Conservation (phyloP, 2,113 vertebrate species). For the Macaca nemestrina region DNA sequence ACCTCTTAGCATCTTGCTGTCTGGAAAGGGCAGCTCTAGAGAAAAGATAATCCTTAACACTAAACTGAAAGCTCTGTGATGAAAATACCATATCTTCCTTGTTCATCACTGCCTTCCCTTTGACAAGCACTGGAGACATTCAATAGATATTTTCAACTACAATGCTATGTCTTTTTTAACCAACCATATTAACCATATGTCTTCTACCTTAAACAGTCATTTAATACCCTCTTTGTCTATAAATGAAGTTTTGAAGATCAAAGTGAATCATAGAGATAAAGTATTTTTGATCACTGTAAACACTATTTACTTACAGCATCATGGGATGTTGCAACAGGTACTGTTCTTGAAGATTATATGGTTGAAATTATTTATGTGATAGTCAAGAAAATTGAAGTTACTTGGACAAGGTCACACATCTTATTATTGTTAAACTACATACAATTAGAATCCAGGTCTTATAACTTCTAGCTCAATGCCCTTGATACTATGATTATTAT, state of each 20-base stretch:
- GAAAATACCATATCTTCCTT: neutral
- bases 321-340: neutral
- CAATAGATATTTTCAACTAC: neutral
- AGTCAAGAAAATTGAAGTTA: conserved; percentile 16
- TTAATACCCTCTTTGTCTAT: neutral
- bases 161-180: neutral
- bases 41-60: neutral
- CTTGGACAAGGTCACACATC: neutral
- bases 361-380: neutral
- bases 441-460: neutral
- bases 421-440: neutral
- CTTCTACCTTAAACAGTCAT: neutral
- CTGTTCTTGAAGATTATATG: neutral
- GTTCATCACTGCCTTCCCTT: neutral
- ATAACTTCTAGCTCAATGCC: conserved; percentile 27
- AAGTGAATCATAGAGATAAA: neutral
- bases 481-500: conserved; percentile 9
- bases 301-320: neutral
- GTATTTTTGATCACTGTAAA: neutral
- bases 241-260: neutral
- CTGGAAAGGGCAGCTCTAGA: neutral
- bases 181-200: neutral
- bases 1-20: neutral
- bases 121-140: neutral
- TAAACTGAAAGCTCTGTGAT: neutral